Evolutionary conservation across 2,888 invertebrate genomes (phyloP).

Genomic region (Calliopum simillimum): DNA sequence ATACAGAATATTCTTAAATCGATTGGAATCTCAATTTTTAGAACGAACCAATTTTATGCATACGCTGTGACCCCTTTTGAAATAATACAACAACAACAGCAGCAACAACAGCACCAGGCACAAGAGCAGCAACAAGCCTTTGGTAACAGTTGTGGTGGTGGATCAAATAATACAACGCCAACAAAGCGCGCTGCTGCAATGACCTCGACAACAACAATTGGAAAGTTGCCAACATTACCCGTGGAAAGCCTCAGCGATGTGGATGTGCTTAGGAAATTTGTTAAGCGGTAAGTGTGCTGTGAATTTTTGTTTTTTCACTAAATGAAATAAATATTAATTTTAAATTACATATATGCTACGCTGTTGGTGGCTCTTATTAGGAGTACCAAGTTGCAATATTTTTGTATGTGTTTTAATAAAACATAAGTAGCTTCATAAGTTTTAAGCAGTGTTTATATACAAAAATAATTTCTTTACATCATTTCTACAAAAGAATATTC

Average conservation of each 20-base stretch:
- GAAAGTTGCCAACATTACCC: slow-evolving; percentile 66
- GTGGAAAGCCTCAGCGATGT: slow-evolving; percentile 67
- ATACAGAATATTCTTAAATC: slow-evolving; percentile 56
- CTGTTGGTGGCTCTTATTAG: too few relatives aligned
- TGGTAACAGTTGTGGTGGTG: not conserved
- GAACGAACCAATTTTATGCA: slow-evolving; percentile 65
- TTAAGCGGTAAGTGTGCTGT: slow-evolving; percentile 73
- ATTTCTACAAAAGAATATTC: too few relatives aligned
- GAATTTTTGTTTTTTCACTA: too few relatives aligned
- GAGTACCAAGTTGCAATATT: too few relatives aligned
- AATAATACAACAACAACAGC: slow-evolving; percentile 56
- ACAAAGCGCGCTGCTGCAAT: slow-evolving; percentile 29
- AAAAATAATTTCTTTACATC: too few relatives aligned
- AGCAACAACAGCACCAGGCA: slow-evolving; percentile 12
- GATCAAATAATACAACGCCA: slow-evolving; percentile 22
- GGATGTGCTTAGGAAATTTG: slow-evolving; percentile 87
- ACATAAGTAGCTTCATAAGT: too few relatives aligned
- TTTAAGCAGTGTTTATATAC: too few relatives aligned
- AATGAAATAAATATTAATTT: too few relatives aligned
- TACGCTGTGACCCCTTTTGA: slow-evolving; percentile 66
- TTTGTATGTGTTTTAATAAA: too few relatives aligned
- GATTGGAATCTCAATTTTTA: slow-evolving; percentile 64
- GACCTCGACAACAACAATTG: slow-evolving; percentile 48
- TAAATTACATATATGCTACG: too few relatives aligned
- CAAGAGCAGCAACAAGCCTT: slow-evolving; percentile 24